These are phyloP conservation scores for Hafferia zeledoni DNA, from an alignment of 2,797 vertebrate species.

Conservation along the genomic window DNA sequence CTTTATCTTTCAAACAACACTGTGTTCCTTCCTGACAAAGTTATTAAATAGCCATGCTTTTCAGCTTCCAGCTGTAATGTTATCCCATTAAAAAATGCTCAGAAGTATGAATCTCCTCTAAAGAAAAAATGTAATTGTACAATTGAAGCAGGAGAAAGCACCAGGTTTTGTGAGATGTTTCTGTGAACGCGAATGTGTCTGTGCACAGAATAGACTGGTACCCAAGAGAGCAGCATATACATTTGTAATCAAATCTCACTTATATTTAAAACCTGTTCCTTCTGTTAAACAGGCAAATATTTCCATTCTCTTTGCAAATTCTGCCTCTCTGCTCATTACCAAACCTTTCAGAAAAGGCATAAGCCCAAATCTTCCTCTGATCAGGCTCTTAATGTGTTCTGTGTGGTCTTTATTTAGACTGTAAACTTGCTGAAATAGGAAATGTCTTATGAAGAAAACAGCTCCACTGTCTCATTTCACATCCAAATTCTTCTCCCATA, in stretches of 20 bases:
- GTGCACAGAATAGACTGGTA: background rate
- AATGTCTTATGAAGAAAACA: background rate
- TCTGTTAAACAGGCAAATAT: slow-evolving; percentile 47
- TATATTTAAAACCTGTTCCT: slow-evolving; percentile 11
- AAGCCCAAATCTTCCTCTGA: slow-evolving; percentile 16
- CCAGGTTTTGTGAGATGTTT: background rate
- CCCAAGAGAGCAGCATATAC: background rate
- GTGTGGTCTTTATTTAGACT: slow-evolving; percentile 55
- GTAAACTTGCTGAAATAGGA: slow-evolving; percentile 57
- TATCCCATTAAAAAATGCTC: background rate
- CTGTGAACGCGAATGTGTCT: background rate
- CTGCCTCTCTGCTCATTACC: slow-evolving; percentile 9
- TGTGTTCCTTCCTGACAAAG: background rate
- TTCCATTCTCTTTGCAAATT: slow-evolving; percentile 1
- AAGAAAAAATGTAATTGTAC: background rate
- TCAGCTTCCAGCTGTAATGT: background rate
- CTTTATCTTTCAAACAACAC: background rate
- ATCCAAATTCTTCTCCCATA: slow-evolving; percentile 57
- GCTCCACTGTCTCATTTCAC: slow-evolving; percentile 40
- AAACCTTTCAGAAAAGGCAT: slow-evolving; percentile 22
- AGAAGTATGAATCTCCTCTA: background rate
- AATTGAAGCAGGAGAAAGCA: background rate
- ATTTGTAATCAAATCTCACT: slow-evolving; percentile 7
- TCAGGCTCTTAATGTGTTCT: slow-evolving; percentile 32
- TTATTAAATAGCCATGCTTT: background rate